Conservation (phyloP, 2,113 vertebrate genomes). For the Chascanopsetta lugubris region DNA sequence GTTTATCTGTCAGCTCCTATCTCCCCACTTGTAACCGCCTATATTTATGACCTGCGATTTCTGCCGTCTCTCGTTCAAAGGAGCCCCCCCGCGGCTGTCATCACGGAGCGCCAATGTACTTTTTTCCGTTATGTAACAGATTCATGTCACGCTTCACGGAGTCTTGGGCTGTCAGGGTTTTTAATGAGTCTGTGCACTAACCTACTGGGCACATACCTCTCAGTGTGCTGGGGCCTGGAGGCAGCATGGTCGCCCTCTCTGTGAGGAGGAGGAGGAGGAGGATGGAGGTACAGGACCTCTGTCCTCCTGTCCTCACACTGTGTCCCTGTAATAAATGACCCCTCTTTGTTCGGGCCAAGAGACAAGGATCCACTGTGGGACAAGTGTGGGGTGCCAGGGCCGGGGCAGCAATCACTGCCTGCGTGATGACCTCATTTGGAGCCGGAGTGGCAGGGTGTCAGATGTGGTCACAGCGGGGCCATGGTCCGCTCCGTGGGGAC, state of each 20-base stretch:
- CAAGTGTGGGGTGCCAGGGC: constrained; percentile 32
- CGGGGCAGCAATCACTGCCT: constrained; percentile 56
- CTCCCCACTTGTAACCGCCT: not conserved
- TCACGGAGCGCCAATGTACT: constrained; percentile 21
- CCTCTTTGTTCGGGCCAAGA: constrained; percentile 35
- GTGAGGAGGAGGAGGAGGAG: constrained; percentile 12
- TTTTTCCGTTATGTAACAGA: constrained; percentile 45
- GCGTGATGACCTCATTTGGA: constrained; percentile 61
- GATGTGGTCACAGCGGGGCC: constrained; percentile 68
- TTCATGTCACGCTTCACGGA: constrained; percentile 46
- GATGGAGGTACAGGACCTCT: no score
- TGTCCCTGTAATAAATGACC: constrained; percentile 12
- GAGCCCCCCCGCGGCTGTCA: not conserved
- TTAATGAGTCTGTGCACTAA: constrained; percentile 42
- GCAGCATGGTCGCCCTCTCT: constrained; percentile 6
- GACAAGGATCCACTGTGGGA: constrained; percentile 42
- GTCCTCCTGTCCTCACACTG: constrained; percentile 22
- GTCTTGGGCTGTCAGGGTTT: constrained; percentile 33
- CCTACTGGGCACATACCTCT: constrained; percentile 17
- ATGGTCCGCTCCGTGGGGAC: constrained; percentile 46
- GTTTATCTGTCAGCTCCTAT: constrained; percentile 9
- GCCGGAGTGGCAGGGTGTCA: constrained; percentile 62
- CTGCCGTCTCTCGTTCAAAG: constrained; percentile 11
- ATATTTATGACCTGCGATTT: constrained; percentile 4
- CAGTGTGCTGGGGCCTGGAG: constrained; percentile 31